Percentiles rank a stretch among this genome's conserved stretches.
Conservation (phyloP, 1,140 invertebrate species). For the Cyclargus thomasi region DNA sequence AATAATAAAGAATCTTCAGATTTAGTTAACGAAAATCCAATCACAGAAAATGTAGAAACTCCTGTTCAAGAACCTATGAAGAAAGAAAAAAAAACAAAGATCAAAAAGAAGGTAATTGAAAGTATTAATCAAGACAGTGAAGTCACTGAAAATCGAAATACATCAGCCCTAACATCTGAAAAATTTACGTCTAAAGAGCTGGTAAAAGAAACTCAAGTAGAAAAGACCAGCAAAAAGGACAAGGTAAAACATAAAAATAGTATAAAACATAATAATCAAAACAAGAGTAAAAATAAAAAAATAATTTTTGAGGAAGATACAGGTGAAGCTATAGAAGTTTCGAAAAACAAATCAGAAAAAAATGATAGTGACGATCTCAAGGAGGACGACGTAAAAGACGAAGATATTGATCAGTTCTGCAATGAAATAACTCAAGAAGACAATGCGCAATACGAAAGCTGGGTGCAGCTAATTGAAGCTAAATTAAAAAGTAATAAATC, state of each 20-base stretch:
- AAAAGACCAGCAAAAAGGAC: neutral
- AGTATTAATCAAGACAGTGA: neutral
- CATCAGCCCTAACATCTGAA: neutral
- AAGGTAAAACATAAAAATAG: neutral
- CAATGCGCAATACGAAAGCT: slow-evolving; percentile 59
- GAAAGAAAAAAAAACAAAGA: neutral
- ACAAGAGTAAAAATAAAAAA: slow-evolving; percentile 24
- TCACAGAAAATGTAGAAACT: no score
- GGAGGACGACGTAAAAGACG: slow-evolving; percentile 52
- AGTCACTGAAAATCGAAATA: neutral
- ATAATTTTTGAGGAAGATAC: slow-evolving; percentile 32
- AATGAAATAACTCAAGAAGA: slow-evolving; percentile 58
- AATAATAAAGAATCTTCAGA: neutral
- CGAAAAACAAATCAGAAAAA: slow-evolving; percentile 20
- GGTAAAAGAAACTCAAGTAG: neutral
- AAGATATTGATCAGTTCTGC: slow-evolving; percentile 66
- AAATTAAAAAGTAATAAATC: slow-evolving; percentile 47
- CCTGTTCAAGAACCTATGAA: neutral
- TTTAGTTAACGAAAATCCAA: neutral
- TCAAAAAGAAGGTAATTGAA: neutral
- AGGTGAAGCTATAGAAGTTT: slow-evolving; percentile 20
- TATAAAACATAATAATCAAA: slow-evolving; percentile 6
- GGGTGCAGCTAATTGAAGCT: slow-evolving; percentile 59
- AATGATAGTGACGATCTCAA: slow-evolving; percentile 27
- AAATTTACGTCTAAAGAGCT: neutral